These are phyloP conservation scores for Aphrophora alni DNA, from an alignment of 2,888 invertebrate genomes.

Conservation along the genomic window DNA sequence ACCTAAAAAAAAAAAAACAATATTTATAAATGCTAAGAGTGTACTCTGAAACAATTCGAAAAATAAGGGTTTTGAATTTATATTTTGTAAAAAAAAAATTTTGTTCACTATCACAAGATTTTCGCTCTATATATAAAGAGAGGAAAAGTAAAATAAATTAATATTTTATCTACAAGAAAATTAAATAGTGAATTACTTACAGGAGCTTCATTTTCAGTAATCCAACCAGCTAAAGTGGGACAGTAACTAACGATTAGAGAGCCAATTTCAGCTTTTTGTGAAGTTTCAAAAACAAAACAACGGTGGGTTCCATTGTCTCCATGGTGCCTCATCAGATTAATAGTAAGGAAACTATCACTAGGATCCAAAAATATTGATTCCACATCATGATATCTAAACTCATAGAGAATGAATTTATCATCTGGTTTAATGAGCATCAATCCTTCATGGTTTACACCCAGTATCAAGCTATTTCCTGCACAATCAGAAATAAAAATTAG, in stretches of 20 bases:
- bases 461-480: conserved; percentile 63
- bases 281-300: conserved; percentile 92
- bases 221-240: conserved; percentile 81
- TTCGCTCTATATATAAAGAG: too few species aligned
- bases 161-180: too few species aligned
- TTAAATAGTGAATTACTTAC: conserved; percentile 56
- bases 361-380: conserved; percentile 91
- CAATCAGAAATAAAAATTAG: conserved; percentile 11
- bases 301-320: conserved; percentile 70
- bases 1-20: too few species aligned
- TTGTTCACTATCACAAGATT: too few species aligned
- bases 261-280: conserved; percentile 90
- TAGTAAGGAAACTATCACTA: conserved; percentile 89
- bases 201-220: conserved; percentile 75
- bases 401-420: conserved; percentile 90
- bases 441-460: conserved; percentile 91
- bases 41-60: too few species aligned
- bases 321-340: conserved; percentile 78
- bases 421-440: conserved; percentile 89
- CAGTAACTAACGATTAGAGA: conserved; percentile 92
- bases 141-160: too few species aligned
- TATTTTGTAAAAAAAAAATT: too few species aligned
- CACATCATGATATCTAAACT: conserved; percentile 89
- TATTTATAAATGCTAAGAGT: too few species aligned
- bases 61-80: too few species aligned